Evolutionary conservation across 2,797 vertebrate genomes (phyloP), one percentile per base, ranked within the genome.

Genomic region (Protosalanx chinensis): DNA sequence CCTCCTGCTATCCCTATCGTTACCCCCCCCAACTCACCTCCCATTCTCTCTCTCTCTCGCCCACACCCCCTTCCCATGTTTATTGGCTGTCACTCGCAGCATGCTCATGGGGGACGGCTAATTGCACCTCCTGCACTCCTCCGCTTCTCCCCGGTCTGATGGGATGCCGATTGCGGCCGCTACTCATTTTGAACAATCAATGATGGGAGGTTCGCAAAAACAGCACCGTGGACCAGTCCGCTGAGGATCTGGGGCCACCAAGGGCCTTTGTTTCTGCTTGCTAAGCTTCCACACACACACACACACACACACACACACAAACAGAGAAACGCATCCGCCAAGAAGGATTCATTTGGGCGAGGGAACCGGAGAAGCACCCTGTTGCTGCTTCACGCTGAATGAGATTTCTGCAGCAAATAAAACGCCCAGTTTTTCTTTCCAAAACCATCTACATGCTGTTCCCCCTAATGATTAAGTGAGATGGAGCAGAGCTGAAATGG

Each of bases 111-210:
- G 91, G 92, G 91, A 74, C 64, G 73, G 80, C 83, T 93, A 93
- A 93, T 93, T 92, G 92, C 91, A 86, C 82, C 86, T 88, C 85
- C 88, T 87, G 88, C 89, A 88, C 90, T 89, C 77, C 77, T 76
- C 76, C 41, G 20, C 81, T 79, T 72, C 76, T 74, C 81, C 84
- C 77, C 46, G 13, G 27, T 13, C 23, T 92, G 91, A 91, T 87
- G 80, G 86, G 86, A 90, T 91, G 90, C 90, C 91, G 76, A 92
- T 91, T 82, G 83, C 78, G 85, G 84, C 69, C 77, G 76, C 76
- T 81, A 67, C 86, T 87, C 82, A 82, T 86, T 90, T 87, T 80
- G 84, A 81, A 79, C 76, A 67, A 92, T 93, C 90, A 79, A 91
- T 92, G 86, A 77, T 37, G 73, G 13, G 51, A 87, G 87, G 82